phyloP scores from a whole-genome alignment of 2,888 invertebrate genomes.

The Morpho deidamia region DNA sequence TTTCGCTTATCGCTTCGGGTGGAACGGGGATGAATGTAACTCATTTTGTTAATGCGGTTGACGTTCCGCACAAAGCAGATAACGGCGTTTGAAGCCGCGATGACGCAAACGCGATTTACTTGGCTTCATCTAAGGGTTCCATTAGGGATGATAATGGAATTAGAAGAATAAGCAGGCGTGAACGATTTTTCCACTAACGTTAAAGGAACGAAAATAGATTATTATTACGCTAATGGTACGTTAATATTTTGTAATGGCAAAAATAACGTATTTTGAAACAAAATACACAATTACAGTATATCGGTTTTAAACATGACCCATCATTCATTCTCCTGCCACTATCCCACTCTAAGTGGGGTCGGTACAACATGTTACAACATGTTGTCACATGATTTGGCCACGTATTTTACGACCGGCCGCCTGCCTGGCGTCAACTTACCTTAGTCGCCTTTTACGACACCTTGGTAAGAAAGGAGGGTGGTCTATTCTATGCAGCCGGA shows the following conservation, averaged over 20 bases:
- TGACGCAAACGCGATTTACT: slow-evolving; percentile 32
- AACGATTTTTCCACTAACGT: slow-evolving; percentile 19
- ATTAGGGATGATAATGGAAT: slow-evolving; percentile 29
- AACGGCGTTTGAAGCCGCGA: slow-evolving; percentile 39
- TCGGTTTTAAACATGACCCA: too few relatives aligned
- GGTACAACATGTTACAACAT: too few relatives aligned
- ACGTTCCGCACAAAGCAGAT: slow-evolving; percentile 50
- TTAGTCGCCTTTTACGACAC: too few relatives aligned
- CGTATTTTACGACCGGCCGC: too few relatives aligned
- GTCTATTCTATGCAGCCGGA: too few relatives aligned
- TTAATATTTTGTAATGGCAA: slow-evolving; percentile 4
- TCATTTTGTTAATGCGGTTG: slow-evolving; percentile 53
- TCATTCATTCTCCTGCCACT: too few relatives aligned
- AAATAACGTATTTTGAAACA: neutral
- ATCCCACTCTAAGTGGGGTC: too few relatives aligned
- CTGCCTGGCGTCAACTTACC: too few relatives aligned
- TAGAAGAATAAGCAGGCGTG: slow-evolving; percentile 25
- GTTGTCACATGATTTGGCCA: too few relatives aligned
- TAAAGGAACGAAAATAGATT: slow-evolving; percentile 18
- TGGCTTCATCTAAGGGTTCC: slow-evolving; percentile 28
- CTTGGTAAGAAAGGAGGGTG: too few relatives aligned
- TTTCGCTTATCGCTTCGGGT: slow-evolving; percentile 31
- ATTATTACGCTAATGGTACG: slow-evolving; percentile 7
- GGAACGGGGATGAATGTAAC: slow-evolving; percentile 38
- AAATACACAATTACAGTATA: too few relatives aligned